Evolutionary conservation across 2,888 invertebrate species (phyloP), one percentile per base, ranked within the genome.

Genomic region (Apantesis nais): DNA sequence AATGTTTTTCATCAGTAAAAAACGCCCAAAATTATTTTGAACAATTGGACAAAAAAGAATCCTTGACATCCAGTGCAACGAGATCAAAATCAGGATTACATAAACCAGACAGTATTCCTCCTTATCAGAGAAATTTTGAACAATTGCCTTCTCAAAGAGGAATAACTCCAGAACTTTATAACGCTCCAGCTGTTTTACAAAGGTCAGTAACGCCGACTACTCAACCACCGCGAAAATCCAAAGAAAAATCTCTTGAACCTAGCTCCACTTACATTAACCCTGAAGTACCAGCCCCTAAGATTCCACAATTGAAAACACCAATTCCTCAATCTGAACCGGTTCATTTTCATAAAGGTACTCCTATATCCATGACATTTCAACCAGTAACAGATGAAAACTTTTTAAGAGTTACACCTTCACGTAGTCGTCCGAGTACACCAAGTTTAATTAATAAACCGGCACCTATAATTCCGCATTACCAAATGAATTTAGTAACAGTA

Each of bases 391-490:
- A 96, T 78, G 96, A 96, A 77, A 90, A 83, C 70, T 90, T 90
- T 74, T 90, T 96, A 58, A 93, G 95, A 73, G 95, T 94, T 73
- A 96, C 96, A 22, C 95, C 96, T 2, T 91, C 92, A 41, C 90
- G 94, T 66, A 94, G 94, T 75, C 94, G 97, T 70, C 96, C 97
- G 8, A 94, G 95, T 72, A 97, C 97, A 31, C 97, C 97, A 0
- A 97, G 97, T 85, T 90, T 96, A 91, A 97, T 96, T 72, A 97
- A 97, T 86, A 97, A 97, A 89, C 97, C 97, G 39, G 97, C 97
- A 2, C 96, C 97, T 19, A 95, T 96, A 66, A 96, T 98, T 79
- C 98, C 98, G 14, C 96, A 96, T 82, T 98, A 98, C 86, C 98
- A 98, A 90, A 96, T 96, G 89, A 97, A 97, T 89, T 93, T 98